phyloP scores from a whole-genome alignment of 2,797 vertebrate species.

The Salarias fasciatus region DNA sequence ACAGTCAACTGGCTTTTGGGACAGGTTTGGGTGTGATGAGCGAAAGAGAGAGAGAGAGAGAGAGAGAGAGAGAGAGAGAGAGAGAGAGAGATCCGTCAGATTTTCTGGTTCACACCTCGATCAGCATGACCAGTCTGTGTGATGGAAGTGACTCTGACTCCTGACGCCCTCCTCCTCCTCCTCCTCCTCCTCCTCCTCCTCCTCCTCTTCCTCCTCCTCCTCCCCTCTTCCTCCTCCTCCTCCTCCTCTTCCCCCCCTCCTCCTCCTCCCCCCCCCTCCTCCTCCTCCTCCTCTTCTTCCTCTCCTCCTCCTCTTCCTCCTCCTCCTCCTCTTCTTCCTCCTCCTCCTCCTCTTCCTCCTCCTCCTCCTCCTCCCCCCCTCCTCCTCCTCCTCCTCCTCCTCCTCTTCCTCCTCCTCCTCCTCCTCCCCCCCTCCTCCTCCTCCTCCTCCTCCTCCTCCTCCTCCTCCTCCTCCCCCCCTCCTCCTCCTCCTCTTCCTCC shows the following conservation, averaged over 20 bases:
- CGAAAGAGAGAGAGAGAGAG: too few relatives aligned
- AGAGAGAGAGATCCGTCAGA: slow-evolving; percentile 67
- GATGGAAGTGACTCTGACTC: slow-evolving; percentile 69
- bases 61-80: too few relatives aligned
- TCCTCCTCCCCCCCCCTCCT: too few relatives aligned
- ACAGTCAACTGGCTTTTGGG: slow-evolving; percentile 25
- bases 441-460: not conserved
- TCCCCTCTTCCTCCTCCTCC: slow-evolving; percentile 18
- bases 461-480: not conserved
- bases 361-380: too few relatives aligned
- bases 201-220: slow-evolving; percentile 26
- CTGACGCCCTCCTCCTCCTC: slow-evolving; percentile 47
- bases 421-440: too few relatives aligned
- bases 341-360: too few relatives aligned
- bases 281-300: too few relatives aligned
- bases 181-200: slow-evolving; percentile 29
- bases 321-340: too few relatives aligned
- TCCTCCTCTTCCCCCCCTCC: not conserved
- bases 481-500: not conserved
- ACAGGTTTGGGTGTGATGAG: slow-evolving; percentile 32
- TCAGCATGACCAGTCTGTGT: slow-evolving; percentile 58
- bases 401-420: too few relatives aligned
- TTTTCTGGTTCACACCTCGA: slow-evolving; percentile 69
- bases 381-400: too few relatives aligned
- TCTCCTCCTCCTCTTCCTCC: too few relatives aligned